These are phyloP conservation scores for Ceratothoa steindachneri DNA, from an alignment of 2,888 invertebrate genomes.

Conservation along the genomic window DNA sequence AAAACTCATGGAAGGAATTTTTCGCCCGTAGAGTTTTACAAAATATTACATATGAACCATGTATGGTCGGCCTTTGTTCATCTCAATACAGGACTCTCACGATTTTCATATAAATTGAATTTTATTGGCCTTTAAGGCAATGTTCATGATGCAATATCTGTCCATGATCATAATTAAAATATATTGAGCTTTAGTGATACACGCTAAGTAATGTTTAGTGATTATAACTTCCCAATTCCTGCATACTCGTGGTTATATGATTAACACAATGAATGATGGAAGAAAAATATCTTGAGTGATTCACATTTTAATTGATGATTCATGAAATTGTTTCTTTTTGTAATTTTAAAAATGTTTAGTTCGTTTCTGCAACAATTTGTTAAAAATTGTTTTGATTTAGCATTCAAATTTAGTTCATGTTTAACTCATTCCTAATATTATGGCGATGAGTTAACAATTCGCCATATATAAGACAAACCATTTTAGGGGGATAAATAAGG, in stretches of 20 bases:
- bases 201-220: neutral
- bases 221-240: neutral
- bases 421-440: no score
- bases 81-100: slow-evolving; percentile 1
- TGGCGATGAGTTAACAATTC: no score
- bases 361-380: no score
- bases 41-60: slow-evolving; percentile 9
- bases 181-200: neutral
- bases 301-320: neutral
- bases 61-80: slow-evolving; percentile 7
- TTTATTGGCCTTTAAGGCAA: slow-evolving; percentile 1
- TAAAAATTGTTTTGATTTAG: no score
- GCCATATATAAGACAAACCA: no score
- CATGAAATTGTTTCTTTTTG: no score
- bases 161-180: slow-evolving; percentile 11
- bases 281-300: neutral
- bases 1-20: slow-evolving; percentile 9
- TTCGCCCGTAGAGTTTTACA: slow-evolving; percentile 5
- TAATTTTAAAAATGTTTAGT: no score
- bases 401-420: no score
- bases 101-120: slow-evolving; percentile 12
- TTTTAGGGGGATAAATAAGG: no score
- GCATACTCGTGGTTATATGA: neutral
- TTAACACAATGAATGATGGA: neutral
- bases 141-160: slow-evolving; percentile 9